phyloP scores from a whole-genome alignment of 2,888 invertebrate genomes.

The Apodemia zela region DNA sequence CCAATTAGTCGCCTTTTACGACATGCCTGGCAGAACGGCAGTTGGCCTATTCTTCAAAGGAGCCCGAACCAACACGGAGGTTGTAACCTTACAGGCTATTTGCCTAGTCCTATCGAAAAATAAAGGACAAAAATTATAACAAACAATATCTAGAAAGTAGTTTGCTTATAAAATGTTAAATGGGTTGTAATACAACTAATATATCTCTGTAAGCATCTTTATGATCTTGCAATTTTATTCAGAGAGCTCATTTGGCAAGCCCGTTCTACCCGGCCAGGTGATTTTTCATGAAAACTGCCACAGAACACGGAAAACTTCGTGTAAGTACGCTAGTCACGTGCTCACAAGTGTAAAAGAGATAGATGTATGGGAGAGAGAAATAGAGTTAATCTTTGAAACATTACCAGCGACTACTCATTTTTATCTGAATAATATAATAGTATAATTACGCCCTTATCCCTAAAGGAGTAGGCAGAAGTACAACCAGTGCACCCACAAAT shows the following conservation, averaged over 20 bases:
- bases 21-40: too few relatives aligned
- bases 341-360: slow-evolving; percentile 41
- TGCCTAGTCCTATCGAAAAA: too few relatives aligned
- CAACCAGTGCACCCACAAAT: too few relatives aligned
- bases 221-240: slow-evolving; percentile 28
- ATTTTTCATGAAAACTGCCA: slow-evolving; percentile 66
- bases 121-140: neutral
- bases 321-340: slow-evolving; percentile 62
- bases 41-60: too few relatives aligned
- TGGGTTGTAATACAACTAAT: slow-evolving; percentile 4
- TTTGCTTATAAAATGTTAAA: slow-evolving; percentile 1
- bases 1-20: too few relatives aligned
- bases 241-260: slow-evolving; percentile 51
- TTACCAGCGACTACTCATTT: slow-evolving; percentile 9
- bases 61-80: too few relatives aligned
- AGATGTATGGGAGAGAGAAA: slow-evolving; percentile 24
- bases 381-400: slow-evolving; percentile 16
- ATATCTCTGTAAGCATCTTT: slow-evolving; percentile 2
- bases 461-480: too few relatives aligned
- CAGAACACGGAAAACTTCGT: slow-evolving; percentile 55
- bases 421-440: too few relatives aligned
- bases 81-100: too few relatives aligned
- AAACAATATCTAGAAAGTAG: neutral
- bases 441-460: too few relatives aligned
- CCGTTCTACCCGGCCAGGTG: slow-evolving; percentile 50